Base-by-base conservation (phyloP, 2,888 invertebrate genomes). In the Caenorhabditis becei region DNA sequence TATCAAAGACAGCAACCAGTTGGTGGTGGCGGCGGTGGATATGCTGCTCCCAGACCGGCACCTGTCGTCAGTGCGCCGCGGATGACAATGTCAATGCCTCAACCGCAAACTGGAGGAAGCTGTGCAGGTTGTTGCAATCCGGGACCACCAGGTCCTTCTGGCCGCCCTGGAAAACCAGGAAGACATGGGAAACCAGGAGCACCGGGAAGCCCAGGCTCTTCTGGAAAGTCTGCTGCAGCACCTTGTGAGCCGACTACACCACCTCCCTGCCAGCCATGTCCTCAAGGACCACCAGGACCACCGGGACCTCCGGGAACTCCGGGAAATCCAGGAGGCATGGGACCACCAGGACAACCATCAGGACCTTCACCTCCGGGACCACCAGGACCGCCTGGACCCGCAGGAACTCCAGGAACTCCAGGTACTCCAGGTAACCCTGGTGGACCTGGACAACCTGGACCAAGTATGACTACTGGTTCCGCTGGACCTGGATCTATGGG, bases 61-160 rank as follows among this genome's bases (percentile, higher is more conserved):
- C 28, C 56, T 18, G 24, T 44, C 8, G 20, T 24, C 24, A 58
- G 16, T 18, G 14, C 14, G 1, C 54, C 66, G 2, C 18, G 28
- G 35, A 49, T 56, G 24, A n/a, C n/a, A n/a, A n/a, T n/a, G n/a
- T n/a, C n/a, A n/a, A n/a, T n/a, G n/a, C n/a, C n/a, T n/a, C n/a
- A n/a, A n/a, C n/a, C n/a, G n/a, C n/a, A n/a, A 4, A 62, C 67
- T 35, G n/a, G n/a, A n/a, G n/a, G n/a, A n/a, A n/a, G n/a, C n/a
- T 79, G 79, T 62, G 18, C 72, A 11, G 79, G 79, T 67, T 79
- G 79, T 41, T 79, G 79, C 61, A 79, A 72, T 51, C 79, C 79
- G 56, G 79, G 79, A 49, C 79, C 85, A 66, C 89, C 89, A 59
- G 90, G 90, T 83, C 89, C 91, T 65, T 85, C 86, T 44, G 89